Evolutionary conservation across 1,140 invertebrate genomes (phyloP).

Genomic region (Philopotamus ludificatus): DNA sequence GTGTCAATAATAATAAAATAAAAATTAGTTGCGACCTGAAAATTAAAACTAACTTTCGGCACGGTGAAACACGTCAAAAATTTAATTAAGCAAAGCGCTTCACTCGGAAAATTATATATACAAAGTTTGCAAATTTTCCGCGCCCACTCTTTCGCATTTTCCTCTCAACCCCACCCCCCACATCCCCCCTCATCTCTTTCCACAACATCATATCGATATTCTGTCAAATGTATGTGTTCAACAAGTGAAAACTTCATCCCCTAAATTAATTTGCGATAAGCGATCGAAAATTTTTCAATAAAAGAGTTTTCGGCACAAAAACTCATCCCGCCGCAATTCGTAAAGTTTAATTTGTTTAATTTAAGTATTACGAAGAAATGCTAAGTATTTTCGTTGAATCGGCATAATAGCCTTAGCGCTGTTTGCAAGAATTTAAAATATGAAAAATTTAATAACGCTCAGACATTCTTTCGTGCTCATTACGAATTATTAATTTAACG

Average conservation of each 20-base stretch:
- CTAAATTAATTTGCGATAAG: slow-evolving; percentile 27
- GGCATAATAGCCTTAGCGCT: too few species aligned
- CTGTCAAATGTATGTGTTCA: background rate
- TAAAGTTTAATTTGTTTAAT: background rate
- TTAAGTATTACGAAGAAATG: background rate
- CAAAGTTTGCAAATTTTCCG: background rate
- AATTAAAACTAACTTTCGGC: background rate
- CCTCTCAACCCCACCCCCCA: background rate
- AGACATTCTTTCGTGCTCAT: too few species aligned
- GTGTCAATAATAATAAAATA: background rate
- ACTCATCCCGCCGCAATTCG: background rate
- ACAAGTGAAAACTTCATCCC: background rate
- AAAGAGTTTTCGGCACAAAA: background rate
- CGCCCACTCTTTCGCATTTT: too few species aligned
- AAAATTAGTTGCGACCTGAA: background rate
- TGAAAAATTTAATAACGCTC: too few species aligned
- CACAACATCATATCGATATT: background rate
- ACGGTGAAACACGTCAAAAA: background rate
- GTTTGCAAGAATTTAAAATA: too few species aligned
- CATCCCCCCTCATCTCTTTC: background rate
- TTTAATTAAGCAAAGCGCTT: background rate
- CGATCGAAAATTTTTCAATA: slow-evolving; percentile 25
- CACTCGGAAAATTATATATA: background rate
- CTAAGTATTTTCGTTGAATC: too few species aligned
- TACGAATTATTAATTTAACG: too few species aligned